These are phyloP conservation scores for Bolborhynchus lineola DNA, from an alignment of 2,113 vertebrate species.

Conservation along the genomic window DNA sequence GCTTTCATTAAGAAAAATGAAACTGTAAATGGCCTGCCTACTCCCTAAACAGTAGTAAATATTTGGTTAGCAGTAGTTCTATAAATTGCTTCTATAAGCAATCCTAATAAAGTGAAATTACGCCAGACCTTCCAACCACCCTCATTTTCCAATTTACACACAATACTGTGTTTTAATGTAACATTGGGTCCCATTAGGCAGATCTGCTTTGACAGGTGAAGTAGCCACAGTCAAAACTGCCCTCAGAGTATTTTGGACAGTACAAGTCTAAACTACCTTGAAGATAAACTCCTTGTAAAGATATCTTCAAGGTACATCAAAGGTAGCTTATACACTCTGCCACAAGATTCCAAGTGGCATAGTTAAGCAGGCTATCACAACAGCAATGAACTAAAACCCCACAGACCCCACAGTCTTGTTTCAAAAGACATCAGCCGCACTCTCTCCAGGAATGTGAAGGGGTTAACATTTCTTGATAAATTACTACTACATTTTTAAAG, in stretches of 20 bases:
- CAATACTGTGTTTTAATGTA: background rate
- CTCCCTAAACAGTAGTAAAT: background rate
- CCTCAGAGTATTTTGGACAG: background rate
- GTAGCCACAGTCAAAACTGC: background rate
- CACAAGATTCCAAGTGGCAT: background rate
- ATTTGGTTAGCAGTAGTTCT: background rate
- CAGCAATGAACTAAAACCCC: background rate
- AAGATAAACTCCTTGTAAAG: background rate
- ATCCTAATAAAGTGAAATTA: background rate
- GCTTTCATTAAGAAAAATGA: background rate
- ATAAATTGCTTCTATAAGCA: background rate
- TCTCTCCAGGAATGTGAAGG: background rate
- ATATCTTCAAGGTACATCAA: background rate
- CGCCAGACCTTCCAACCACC: background rate
- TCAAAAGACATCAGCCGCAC: background rate
- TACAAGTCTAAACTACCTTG: background rate
- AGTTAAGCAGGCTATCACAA: background rate
- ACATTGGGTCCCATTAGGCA: background rate
- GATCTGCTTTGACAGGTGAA: background rate
- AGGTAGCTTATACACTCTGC: rapidly evolving
- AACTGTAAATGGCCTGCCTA: background rate
- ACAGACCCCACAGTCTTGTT: background rate
- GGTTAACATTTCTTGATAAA: background rate
- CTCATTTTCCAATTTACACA: background rate
- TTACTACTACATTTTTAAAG: background rate